Conservation (phyloP, 2,797 vertebrate species). For the Calcarius lapponicus region DNA sequence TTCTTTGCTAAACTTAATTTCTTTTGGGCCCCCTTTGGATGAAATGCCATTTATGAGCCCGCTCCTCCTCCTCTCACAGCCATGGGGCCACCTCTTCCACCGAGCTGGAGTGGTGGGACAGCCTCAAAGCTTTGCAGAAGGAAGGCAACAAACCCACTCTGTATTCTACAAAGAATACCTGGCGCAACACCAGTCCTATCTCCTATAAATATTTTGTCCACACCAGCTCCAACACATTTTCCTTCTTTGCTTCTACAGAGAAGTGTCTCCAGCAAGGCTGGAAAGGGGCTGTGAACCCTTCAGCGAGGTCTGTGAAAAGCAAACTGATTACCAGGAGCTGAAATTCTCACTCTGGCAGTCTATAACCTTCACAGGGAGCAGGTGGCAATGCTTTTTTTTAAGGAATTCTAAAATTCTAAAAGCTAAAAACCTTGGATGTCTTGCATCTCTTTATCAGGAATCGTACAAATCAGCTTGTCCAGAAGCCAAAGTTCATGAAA, state of each 20-base stretch:
- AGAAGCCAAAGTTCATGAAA: not conserved
- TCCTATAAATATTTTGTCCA: not conserved
- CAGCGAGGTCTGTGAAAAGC: not conserved
- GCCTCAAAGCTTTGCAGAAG: not conserved
- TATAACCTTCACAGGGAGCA: not conserved
- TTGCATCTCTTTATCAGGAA: not conserved
- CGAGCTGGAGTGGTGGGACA: not conserved
- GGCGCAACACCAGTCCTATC: not conserved
- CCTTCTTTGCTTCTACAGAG: not conserved
- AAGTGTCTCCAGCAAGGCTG: not conserved
- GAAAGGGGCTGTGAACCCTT: not conserved
- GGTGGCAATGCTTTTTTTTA: fast-evolving
- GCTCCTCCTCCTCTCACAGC: not conserved
- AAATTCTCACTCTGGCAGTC: not conserved
- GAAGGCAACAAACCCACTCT: not conserved
- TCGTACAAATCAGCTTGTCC: not conserved
- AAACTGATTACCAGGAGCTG: not conserved
- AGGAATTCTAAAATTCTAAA: not conserved
- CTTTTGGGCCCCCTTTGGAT: not conserved
- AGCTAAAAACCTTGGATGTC: not conserved
- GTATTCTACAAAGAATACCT: not conserved
- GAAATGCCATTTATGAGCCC: not conserved
- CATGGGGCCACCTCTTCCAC: not conserved
- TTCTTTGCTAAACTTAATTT: slow-evolving; percentile 50
- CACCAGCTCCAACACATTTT: not conserved